Base-by-base conservation (phyloP, 2,888 invertebrate genomes). In the Hirtodrosophila cameraria region DNA sequence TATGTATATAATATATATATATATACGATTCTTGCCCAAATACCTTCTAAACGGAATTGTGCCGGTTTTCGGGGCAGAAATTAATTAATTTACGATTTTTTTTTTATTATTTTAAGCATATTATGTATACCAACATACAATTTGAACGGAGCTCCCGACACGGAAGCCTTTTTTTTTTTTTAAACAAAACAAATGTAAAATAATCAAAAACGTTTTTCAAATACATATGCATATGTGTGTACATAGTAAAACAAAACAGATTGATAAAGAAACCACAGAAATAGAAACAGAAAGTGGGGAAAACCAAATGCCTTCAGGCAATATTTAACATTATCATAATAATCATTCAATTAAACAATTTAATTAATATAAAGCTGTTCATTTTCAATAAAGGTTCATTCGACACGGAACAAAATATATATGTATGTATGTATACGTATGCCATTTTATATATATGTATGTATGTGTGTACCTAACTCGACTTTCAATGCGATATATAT, bases 291-390 rank as follows among this genome's bases (percentile, higher is more conserved):
- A 63, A 49, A 31, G n/a, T n/a, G n/a, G 35, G 36, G 48, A 41
- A 70, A 68, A 45, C 27, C 45, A 72, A 72, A 55, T 72, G 58
- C 42, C 36, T 42, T 59, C 55, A 27, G 33, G 66, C 53, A 75
- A 62, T 64, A 77, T 68, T n/a, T 72, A 65, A 60, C 67, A 72
- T 72, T 50, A 60, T 33, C n/a, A 55, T 48, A 42, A 53, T 66
- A 58, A 66, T 67, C 60, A 66, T 76, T 68, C 57, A 72, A 46
- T 69, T 81, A 77, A 80, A 73, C 66, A 75, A 76, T 72, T 78
- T 76, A 74, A 82, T 74, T 65, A 82, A 64, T 83, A 81, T 82
- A 82, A 82, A 86, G 81, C 81, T 82, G 77, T 71, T 18, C n/a
- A n/a, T 46, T 48, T 63, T 63, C 35, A 59, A n/a, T 65, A 53